These are phyloP conservation scores for Pangasius mekongensis DNA, from an alignment of 2,797 vertebrate genomes.

Conservation along the genomic window DNA sequence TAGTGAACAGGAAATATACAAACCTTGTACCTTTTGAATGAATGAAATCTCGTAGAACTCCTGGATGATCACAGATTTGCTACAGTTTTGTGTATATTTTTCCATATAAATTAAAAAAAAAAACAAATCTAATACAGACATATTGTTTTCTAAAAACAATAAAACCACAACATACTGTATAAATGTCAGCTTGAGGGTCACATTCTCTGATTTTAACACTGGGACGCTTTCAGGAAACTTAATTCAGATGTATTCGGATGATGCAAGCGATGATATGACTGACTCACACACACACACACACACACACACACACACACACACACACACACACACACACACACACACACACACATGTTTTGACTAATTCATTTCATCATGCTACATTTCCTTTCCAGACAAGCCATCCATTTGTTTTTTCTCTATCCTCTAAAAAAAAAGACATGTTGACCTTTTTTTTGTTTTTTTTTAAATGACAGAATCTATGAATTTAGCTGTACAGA, in stretches of 20 bases:
- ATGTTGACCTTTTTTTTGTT: neutral
- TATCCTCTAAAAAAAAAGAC: neutral
- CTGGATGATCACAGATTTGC: slow-evolving; percentile 37
- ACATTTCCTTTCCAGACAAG: neutral
- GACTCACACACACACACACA: neutral
- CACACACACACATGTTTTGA: neutral
- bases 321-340: too few relatives aligned
- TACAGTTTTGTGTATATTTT: slow-evolving; percentile 47
- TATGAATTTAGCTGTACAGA: neutral
- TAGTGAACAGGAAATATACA: slow-evolving; percentile 56
- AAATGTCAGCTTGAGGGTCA: neutral
- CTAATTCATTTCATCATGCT: neutral
- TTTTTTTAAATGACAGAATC: neutral
- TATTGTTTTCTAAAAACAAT: slow-evolving; percentile 11
- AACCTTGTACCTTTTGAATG: slow-evolving; percentile 20
- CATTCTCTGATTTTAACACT: neutral
- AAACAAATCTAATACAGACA: slow-evolving; percentile 18
- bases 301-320: neutral
- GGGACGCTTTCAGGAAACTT: neutral
- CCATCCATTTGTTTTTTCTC: neutral
- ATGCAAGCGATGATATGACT: neutral
- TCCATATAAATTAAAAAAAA: slow-evolving; percentile 25
- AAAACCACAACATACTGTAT: slow-evolving; percentile 13
- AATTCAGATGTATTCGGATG: neutral
- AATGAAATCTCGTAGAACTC: slow-evolving; percentile 24